These are phyloP conservation scores for Dromius quadrimaculatus DNA, from an alignment of 2,888 invertebrate genomes.

Conservation along the genomic window DNA sequence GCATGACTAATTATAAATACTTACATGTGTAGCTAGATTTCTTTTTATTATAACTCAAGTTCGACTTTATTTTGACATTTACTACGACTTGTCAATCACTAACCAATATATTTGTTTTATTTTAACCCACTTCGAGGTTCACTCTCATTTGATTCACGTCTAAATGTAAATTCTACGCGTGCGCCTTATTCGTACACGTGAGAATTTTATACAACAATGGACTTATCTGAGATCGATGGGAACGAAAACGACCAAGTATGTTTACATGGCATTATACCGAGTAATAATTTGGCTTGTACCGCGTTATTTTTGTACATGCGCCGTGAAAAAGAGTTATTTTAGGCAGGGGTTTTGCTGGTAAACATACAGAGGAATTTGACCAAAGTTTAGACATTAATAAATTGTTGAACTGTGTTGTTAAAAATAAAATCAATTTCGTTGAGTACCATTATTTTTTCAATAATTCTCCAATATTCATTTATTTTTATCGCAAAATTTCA, in stretches of 20 bases:
- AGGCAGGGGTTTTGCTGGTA: neutral
- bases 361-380: neutral
- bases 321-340: conserved; percentile 16
- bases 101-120: neutral
- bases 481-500: too few species aligned
- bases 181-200: conserved; percentile 29
- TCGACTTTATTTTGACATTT: neutral
- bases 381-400: neutral
- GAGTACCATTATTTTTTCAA: too few species aligned
- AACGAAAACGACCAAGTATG: conserved; percentile 19
- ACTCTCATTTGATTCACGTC: conserved; percentile 23
- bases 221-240: conserved; percentile 39
- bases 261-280: conserved; percentile 23
- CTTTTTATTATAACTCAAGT: neutral
- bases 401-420: too few species aligned
- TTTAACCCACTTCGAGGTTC: neutral
- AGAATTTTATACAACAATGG: conserved; percentile 45
- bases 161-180: conserved; percentile 6
- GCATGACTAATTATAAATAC: conserved; percentile 38
- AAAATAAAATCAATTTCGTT: too few species aligned
- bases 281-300: conserved; percentile 4
- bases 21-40: conserved; percentile 34
- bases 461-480: too few species aligned
- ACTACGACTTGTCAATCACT: neutral
- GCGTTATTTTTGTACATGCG: conserved; percentile 29